Base-by-base conservation (phyloP, 1,140 invertebrate genomes). In the Vanessa tameamea region DNA sequence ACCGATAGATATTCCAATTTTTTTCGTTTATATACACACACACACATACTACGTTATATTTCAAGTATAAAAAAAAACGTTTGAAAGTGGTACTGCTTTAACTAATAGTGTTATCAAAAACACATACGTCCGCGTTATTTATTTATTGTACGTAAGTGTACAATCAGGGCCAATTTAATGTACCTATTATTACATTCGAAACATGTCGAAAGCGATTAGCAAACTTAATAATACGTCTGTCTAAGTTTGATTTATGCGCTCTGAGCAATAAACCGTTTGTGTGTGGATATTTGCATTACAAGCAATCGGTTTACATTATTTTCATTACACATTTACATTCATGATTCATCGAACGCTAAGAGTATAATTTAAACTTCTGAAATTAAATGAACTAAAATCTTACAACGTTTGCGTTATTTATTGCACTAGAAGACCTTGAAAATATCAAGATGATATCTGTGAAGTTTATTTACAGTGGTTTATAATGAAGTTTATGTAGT, bases 151-250 rank as follows among this genome's bases (percentile, higher is more conserved):
- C 23, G 26, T 63, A 50, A 69, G 37, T 61, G 61, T 61, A 61
- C 26, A 61, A 69, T 69, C 57, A 69, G 20, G 8, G 26, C 14
- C 20, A 57, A 63, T 69, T 69, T 59, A 57, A 63, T 48, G 26
- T 50, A 43, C 37, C 37, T 43, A 57, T 69, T 69, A 69, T 69
- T 69, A 61, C 68, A 69, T 69, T 64, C 53, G 26, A 75, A 70
- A 70, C 67, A 75, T 75, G 73, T 75, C 68, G 66, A 75, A 75
- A 75, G 67, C 67, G 67, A 75, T 75, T 75, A 75, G 68, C 67
- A 69, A 75, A 69, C 73, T 43, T 75, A 70, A 75, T 75, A 70
- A 75, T 75, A 75, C 72, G 65, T 64, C 53, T 68, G 73, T 70
- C 73, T 69, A 66, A 75, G 67, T 75, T 70, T 75, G 73, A 75